These are phyloP conservation scores for Erebia palarica DNA, from an alignment of 2,888 invertebrate species.

Conservation along the genomic window DNA sequence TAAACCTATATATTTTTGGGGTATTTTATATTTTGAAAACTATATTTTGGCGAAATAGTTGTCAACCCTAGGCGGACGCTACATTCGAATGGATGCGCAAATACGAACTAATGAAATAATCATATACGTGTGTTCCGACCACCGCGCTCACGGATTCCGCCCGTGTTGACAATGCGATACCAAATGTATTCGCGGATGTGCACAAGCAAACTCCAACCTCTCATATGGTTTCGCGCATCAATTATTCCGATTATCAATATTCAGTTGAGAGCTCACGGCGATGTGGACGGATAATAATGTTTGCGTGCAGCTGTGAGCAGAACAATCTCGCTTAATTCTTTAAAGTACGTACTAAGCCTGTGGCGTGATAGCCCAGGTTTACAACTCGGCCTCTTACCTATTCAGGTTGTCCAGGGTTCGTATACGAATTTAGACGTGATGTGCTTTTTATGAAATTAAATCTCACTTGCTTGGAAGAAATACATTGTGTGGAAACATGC, in stretches of 20 bases:
- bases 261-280: slow-evolving; percentile 59
- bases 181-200: slow-evolving; percentile 29
- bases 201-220: slow-evolving; percentile 20
- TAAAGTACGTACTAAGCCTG: not conserved
- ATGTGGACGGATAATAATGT: slow-evolving; percentile 46
- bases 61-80: slow-evolving; percentile 49
- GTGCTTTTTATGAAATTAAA: no score
- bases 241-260: slow-evolving; percentile 62
- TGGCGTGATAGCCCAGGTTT: no score
- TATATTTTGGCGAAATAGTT: no score
- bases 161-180: slow-evolving; percentile 57
- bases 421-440: no score
- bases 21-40: no score
- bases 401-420: no score
- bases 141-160: slow-evolving; percentile 63
- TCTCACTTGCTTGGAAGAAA: no score
- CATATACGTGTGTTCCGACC: slow-evolving; percentile 78
- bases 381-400: no score
- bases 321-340: slow-evolving; percentile 28
- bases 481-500: no score
- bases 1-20: no score
- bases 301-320: slow-evolving; percentile 14
- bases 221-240: slow-evolving; percentile 44
- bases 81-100: slow-evolving; percentile 79
- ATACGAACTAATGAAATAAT: slow-evolving; percentile 82